Base-by-base conservation (phyloP, 2,888 invertebrate genomes). In the Patella ulyssiponensis region DNA sequence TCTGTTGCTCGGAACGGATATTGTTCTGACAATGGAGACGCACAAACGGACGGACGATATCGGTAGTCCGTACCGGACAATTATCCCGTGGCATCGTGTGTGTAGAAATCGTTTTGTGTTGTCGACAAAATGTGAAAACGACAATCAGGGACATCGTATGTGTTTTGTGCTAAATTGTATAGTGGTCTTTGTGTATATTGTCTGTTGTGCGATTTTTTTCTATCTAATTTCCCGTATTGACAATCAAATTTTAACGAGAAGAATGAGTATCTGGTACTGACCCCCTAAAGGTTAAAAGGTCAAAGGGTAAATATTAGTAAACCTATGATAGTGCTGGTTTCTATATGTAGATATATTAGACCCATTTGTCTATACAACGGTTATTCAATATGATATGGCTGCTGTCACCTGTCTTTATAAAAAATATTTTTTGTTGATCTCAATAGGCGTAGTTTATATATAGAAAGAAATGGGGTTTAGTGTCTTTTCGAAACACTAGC, bases 61-160 rank as follows among this genome's bases (percentile, higher is more conserved):
- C 23, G 23, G 64, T 64, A 23, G 23, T 23, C 64, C 64, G 23
- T 64, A 64, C 20, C 23, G 64, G 64, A 20, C 11, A 64, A 64
- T 64, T 64, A 64, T 64, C 23, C 44, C 23, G 64, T 64, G 64
- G 23, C 64, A 64, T 64, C 64, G 14, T 64, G 20, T 23, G 23
- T 64, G 64, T 64, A 64, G 64, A 64, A 23, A 23, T 64, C 64
- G 64, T 64, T 64, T 64, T 64, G 64, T 64, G 64, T 64, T 64
- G 64, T 64, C 64, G 64, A 64, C 64, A 64, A 64, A 64, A 64
- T 64, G 64, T 64, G 64, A 64, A 64, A 23, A 20, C 23, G 64
- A 64, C 23, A 23, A 64, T 64, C 64, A 64, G 64, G 64, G 64
- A 64, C 64, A 23, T 20, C 23, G 64, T 23, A 23, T 64, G 44